Base-by-base conservation (phyloP, 2,113 vertebrate species). In the Malurus melanocephalus region DNA sequence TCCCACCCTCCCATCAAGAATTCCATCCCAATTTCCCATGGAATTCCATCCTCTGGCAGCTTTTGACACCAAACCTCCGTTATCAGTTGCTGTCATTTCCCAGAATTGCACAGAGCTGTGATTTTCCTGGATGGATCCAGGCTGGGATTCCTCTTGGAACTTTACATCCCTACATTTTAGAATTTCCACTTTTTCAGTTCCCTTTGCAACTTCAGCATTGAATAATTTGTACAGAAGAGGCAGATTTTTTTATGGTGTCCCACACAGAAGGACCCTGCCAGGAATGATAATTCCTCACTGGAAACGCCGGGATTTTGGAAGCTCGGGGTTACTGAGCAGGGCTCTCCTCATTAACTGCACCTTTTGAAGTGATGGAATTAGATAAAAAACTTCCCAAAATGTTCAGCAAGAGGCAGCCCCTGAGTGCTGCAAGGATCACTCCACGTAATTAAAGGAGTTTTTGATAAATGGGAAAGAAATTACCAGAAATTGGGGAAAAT, bases 201-300 rank as follows among this genome's bases (percentile, higher is more conserved):
- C 18, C 13, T 46, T 52, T 85, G 23, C 40, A 27, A 1, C 30
- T n/a, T 43, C 23, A 42, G 10, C 2, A 3, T 22, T 13, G 42
- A 33, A 30, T 18, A 14, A n/a, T 15, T 61, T 13, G 73, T 18
- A 7, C 24, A 80, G 42, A 32, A 49, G 40, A 60, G n/a, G n/a
- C n/a, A n/a, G 27, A 2, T 10, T 48, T 55, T 66, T 28, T 20
- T 3, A 0, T 17, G 30, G 71, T 45, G 38, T 27, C 0, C 0
- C 38, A 5, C 16, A 5, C 16, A 13, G 3, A 15, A 32, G 66
- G 35, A 2, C 9, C 0, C 20, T 28, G 69, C 1, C 24, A 13
- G 0, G 0, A 26, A 10, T 10, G 56, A 9, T 6, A 7, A 46
- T 59, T 42, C 38, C 16, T 5, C 5, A 55, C 2, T 4, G 13